Evolutionary conservation across 2,113 vertebrate genomes (phyloP), one percentile per base, ranked within the genome.

Genomic region (Xiphophorus couchianus): DNA sequence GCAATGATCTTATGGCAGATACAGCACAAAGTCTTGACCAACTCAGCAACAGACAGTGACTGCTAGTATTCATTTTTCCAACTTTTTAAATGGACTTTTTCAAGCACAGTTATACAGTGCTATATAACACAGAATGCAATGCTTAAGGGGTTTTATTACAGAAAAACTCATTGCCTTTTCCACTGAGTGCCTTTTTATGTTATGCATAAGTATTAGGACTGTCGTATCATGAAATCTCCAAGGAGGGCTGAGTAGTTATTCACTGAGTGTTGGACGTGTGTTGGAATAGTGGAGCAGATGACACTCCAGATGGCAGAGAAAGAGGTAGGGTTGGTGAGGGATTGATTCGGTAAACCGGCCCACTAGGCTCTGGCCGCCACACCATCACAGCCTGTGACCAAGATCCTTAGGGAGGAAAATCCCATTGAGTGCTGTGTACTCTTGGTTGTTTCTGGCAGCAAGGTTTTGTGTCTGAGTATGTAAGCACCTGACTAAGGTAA

Each of bases 261-360:
- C 25, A 42, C 67, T 73, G 27, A 37, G n/a, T 61, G 28, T 75
- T 63, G 31, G 22, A 71, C 25, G 35, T 69, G 44, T 69, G 73
- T 84, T 79, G 54, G 65, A 83, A 80, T 74, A 78, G 58, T 54
- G 39, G 71, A 87, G 78, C 84, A 89, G 86, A 80, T 91, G 81
- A 85, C 69, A 74, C 58, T 85, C 76, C 90, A 90, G 90, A 93
- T 91, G 91, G 89, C 54, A 48, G 42, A 62, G 74, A 82, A 37
- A 80, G 67, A 27, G 76, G 77, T 67, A 33, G 28, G 74, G 58
- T 69, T 73, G 62, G 42, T 62, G 6, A 29, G 65, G 74, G 31
- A 72, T 22, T 76, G 30, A 51, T 70, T 81, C 75, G 27, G 70
- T 22, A 71, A 80, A 75, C 79, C 6, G 11, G 81, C 69, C 72